Percentiles rank a stretch among this genome's conserved stretches.
phyloP scores from a whole-genome alignment of 2,888 invertebrate species.

The Erynnis tages region DNA sequence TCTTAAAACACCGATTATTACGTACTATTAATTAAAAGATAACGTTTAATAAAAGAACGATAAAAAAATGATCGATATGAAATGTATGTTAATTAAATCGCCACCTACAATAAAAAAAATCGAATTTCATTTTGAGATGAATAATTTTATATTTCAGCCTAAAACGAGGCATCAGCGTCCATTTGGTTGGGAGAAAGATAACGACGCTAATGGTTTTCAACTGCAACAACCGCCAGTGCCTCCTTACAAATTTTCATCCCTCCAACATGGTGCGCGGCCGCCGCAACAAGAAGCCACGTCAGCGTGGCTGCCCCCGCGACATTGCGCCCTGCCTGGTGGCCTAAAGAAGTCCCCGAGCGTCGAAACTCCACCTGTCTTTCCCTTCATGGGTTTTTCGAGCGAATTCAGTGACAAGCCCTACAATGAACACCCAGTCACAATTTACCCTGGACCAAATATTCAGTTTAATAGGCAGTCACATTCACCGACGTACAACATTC shows the following conservation, averaged over 20 bases:
- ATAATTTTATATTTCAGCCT: constrained; percentile 81
- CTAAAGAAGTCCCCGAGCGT: constrained; percentile 68
- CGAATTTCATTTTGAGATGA: neutral
- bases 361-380: constrained; percentile 70
- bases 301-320: constrained; percentile 72
- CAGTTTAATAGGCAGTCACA: constrained; percentile 61
- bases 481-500: constrained; percentile 68
- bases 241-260: constrained; percentile 84
- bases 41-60: no score
- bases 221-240: constrained; percentile 82
- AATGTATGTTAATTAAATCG: no score
- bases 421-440: constrained; percentile 85
- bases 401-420: constrained; percentile 77
- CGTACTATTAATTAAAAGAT: no score
- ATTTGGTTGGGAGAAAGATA: constrained; percentile 86
- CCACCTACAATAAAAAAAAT: no score
- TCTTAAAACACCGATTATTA: no score
- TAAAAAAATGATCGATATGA: no score
- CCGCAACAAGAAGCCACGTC: constrained; percentile 53
- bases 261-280: constrained; percentile 83
- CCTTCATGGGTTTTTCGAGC: constrained; percentile 75
- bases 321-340: constrained; percentile 43
- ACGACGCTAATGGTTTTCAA: constrained; percentile 60
- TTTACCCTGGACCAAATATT: constrained; percentile 82
- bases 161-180: constrained; percentile 89